Conservation (phyloP, 2,888 invertebrate species). For the Pseudococcus jackbeardsleyi region DNA sequence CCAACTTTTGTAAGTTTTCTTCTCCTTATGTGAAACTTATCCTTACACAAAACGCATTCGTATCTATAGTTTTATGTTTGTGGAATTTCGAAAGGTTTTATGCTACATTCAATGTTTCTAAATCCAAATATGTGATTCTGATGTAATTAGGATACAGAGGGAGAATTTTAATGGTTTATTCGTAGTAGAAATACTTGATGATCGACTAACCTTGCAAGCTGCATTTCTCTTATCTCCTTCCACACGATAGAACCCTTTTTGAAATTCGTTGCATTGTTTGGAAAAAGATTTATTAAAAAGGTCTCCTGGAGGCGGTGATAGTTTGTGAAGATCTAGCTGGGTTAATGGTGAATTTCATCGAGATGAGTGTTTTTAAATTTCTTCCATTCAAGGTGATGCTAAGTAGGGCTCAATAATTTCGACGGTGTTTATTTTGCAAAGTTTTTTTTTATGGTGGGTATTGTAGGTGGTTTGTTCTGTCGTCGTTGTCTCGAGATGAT, state of each 20-base stretch:
- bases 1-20: slow-evolving; percentile 9
- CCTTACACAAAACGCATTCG: not conserved
- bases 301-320: not conserved
- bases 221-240: slow-evolving; percentile 36
- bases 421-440: not conserved
- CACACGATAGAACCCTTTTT: not conserved
- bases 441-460: not conserved
- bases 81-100: not conserved
- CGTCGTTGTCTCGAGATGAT: slow-evolving; percentile 6
- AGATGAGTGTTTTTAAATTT: slow-evolving; percentile 12
- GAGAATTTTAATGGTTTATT: not conserved
- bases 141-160: slow-evolving; percentile 11
- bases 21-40: not conserved
- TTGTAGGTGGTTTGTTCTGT: slow-evolving; percentile 1
- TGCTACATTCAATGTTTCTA: not conserved
- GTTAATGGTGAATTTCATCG: slow-evolving; percentile 11
- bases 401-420: not conserved
- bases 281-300: slow-evolving; percentile 29
- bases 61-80: not conserved
- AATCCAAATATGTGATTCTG: not conserved
- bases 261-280: slow-evolving; percentile 20
- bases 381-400: slow-evolving; percentile 21
- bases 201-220: not conserved
- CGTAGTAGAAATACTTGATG: not conserved
- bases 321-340: not conserved